Percentiles rank a stretch among this genome's conserved stretches.
phyloP scores from a whole-genome alignment of 2,113 vertebrate species.

The Callithrix jacchus region DNA sequence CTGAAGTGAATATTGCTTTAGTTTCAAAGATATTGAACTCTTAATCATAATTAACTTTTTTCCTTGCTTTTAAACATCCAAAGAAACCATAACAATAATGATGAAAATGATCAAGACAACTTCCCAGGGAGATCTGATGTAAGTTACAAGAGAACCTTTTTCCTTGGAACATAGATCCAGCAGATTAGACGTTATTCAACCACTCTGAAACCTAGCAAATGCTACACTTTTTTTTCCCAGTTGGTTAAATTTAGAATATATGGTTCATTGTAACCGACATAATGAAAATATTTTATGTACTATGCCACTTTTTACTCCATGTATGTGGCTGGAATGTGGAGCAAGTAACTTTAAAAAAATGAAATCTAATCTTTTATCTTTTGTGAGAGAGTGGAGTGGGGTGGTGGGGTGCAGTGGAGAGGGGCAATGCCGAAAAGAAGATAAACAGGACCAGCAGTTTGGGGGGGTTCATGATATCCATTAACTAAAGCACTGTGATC shows the following conservation, averaged over 20 bases:
- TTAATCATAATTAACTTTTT: neutral
- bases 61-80: neutral
- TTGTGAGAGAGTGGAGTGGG: neutral
- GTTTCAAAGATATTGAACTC: neutral
- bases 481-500: neutral
- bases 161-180: neutral
- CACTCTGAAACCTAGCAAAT: neutral
- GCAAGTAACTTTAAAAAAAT: neutral
- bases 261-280: neutral
- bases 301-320: neutral
- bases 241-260: neutral
- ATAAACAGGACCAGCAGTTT: neutral
- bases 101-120: neutral
- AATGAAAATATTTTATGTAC: neutral
- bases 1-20: neutral
- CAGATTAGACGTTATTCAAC: neutral
- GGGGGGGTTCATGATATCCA: neutral
- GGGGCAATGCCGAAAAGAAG: neutral
- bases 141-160: neutral
- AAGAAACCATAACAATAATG: neutral
- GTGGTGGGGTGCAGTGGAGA: too few relatives aligned
- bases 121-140: neutral
- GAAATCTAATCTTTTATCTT: neutral
- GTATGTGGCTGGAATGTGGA: neutral
- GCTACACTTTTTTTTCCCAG: neutral